These are phyloP conservation scores for Cistogaster globosa DNA, from an alignment of 2,888 invertebrate species.

Conservation along the genomic window DNA sequence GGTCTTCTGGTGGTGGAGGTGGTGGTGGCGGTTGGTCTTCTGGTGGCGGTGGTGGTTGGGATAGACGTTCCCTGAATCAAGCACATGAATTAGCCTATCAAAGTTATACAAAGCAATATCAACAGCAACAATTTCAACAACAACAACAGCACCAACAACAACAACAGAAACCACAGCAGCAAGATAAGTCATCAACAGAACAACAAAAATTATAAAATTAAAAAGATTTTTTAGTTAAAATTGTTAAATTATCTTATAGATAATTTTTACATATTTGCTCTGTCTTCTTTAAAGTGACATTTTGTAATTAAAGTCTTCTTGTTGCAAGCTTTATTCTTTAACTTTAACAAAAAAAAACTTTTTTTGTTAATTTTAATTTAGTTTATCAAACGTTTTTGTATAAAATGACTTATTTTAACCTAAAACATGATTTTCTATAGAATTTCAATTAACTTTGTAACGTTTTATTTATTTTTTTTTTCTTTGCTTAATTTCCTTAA, in stretches of 20 bases:
- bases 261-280: constrained; percentile 72
- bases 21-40: constrained; percentile 82
- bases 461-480: constrained; percentile 9
- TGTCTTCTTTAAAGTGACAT: constrained; percentile 49
- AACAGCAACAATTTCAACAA: constrained; percentile 73
- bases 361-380: not conserved
- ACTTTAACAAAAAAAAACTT: not conserved
- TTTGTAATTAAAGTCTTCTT: constrained; percentile 57
- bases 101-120: constrained; percentile 84
- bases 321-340: not conserved
- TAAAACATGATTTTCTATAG: not conserved
- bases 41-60: constrained; percentile 86
- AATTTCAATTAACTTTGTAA: constrained; percentile 23
- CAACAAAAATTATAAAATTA: constrained; percentile 57
- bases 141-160: constrained; percentile 69
- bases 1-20: constrained; percentile 83
- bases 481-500: not conserved
- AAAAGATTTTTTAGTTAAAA: constrained; percentile 60
- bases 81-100: constrained; percentile 89
- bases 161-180: constrained; percentile 69
- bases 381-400: not conserved
- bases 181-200: constrained; percentile 66
- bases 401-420: constrained; percentile 3
- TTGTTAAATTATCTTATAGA: constrained; percentile 79
- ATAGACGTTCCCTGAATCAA: constrained; percentile 86